Evolutionary conservation across 2,113 vertebrate species (phyloP), one percentile per base, ranked within the genome.

Genomic region (Tachysurus fulvidraco): DNA sequence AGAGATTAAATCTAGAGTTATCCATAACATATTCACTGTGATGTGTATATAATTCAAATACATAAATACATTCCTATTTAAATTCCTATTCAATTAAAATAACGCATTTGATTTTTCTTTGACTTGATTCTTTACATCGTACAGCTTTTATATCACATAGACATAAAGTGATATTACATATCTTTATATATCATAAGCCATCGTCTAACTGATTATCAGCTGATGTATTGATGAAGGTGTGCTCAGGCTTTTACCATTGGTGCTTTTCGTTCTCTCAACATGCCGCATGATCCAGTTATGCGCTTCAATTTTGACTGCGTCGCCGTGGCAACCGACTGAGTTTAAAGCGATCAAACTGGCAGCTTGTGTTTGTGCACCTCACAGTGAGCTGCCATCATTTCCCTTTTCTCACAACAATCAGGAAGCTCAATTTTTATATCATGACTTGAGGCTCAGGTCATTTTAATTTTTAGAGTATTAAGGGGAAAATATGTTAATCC

Each of bases 341-440:
- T 55, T 30, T 28, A 16, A 30, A 78, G 50, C 76, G 55, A 9
- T 55, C 54, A 59, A 78, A 28, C 76, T 36, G 57, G 57, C 54
- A 80, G 77, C 77, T 80, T 28, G 77, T 80, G 52, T 80, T 80
- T 80, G 54, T 80, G 57, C 57, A 80, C 57, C 57, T 80, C 77
- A 78, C 50, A 78, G 76, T 6, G n/a, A 78, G 76, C 50, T 78
- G 50, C 10, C n/a, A 79, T n/a, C 3, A 57, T 79, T 79, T 30
- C 77, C 8, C 9, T 59, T 55, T 21, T 80, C 77, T 59, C 77
- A 21, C 77, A 57, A 57, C 57, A 36, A 17, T 59, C 77, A n/a
- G n/a, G n/a, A n/a, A n/a, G n/a, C n/a, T n/a, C n/a, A n/a, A n/a
- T n/a, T n/a, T n/a, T n/a, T n/a, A n/a, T n/a, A n/a, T n/a, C n/a